Percentiles rank a stretch among this genome's conserved stretches.
These are phyloP conservation scores for Dolichallabes microphthalmus DNA, from an alignment of 2,113 vertebrate genomes.

Conservation along the genomic window DNA sequence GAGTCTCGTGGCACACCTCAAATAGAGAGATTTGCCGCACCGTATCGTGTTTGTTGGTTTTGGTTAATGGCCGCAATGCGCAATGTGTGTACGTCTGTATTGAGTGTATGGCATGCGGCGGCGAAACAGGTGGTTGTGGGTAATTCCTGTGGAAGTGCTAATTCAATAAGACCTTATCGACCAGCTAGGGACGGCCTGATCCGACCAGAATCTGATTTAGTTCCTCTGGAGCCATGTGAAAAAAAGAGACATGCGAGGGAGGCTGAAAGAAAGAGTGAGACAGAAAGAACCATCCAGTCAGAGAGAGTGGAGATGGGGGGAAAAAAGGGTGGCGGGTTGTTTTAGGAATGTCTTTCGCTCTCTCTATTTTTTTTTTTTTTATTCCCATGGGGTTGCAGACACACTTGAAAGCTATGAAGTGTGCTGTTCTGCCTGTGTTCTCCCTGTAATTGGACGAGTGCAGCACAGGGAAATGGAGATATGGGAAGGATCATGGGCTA, in stretches of 20 bases:
- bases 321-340: slow-evolving; percentile 37
- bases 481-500: slow-evolving; percentile 22
- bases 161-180: slow-evolving; percentile 61
- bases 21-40: not conserved
- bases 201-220: slow-evolving; percentile 41
- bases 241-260: slow-evolving; percentile 27
- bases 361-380: slow-evolving; percentile 70
- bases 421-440: slow-evolving; percentile 76
- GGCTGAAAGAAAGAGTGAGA: slow-evolving; percentile 27
- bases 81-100: slow-evolving; percentile 1
- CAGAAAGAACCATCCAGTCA: not conserved
- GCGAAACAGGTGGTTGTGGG: slow-evolving; percentile 48
- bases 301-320: not conserved
- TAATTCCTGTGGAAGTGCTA: slow-evolving; percentile 51
- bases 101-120: not conserved
- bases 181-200: slow-evolving; percentile 50
- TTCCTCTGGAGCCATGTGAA: slow-evolving; percentile 20
- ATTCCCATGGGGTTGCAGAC: slow-evolving; percentile 75
- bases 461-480: slow-evolving; percentile 47
- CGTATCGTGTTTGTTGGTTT: not conserved
- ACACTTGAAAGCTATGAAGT: slow-evolving; percentile 80
- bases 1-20: slow-evolving; percentile 8
- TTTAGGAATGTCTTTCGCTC: slow-evolving; percentile 66
- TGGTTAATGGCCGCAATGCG: slow-evolving; percentile 2
- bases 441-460: slow-evolving; percentile 77